Evolutionary conservation across 2,797 vertebrate species (phyloP).

Genomic region (Etheostoma nigrum): DNA sequence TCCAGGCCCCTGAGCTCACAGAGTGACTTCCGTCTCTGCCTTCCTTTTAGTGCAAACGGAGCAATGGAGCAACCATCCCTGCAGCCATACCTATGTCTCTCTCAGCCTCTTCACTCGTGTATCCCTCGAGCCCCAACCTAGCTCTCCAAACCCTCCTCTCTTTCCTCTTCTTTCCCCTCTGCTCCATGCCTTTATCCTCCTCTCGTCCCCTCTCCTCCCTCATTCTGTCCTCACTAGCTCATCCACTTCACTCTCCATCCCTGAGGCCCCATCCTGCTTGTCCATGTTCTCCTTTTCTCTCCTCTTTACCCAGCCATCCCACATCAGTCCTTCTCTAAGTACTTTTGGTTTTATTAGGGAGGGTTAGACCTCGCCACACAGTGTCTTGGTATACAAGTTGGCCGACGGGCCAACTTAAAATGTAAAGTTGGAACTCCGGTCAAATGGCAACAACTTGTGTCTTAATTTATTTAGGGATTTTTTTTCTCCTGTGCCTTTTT

Average conservation of each 20-base stretch:
- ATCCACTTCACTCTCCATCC: constrained; percentile 72
- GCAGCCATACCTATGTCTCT: constrained; percentile 63
- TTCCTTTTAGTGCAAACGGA: constrained; percentile 62
- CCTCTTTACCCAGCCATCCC: background rate
- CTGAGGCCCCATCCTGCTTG: constrained; percentile 45
- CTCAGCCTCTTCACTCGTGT: constrained; percentile 47
- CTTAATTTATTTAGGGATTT: constrained; percentile 3
- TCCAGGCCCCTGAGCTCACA: constrained; percentile 48
- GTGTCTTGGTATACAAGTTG: constrained; percentile 10
- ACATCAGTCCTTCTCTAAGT: background rate
- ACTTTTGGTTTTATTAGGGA: constrained; percentile 8
- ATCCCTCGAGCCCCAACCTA: constrained; percentile 66
- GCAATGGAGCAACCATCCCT: constrained; percentile 69
- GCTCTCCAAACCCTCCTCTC: constrained; percentile 54
- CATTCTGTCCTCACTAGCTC: constrained; percentile 69
- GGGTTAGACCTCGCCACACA: background rate
- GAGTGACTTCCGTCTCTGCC: constrained; percentile 59
- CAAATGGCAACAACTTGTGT: constrained; percentile 11
- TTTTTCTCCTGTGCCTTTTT: constrained; percentile 37
- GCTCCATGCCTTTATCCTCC: constrained; percentile 44
- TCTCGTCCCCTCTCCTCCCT: constrained; percentile 31
- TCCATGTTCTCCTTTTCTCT: constrained; percentile 37
- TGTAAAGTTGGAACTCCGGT: background rate
- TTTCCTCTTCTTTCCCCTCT: constrained; percentile 43
- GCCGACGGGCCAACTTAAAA: background rate